A percentile compares a stretch with the other conserved stretches of the same genome.
Evolutionary conservation across 2,113 vertebrate species (phyloP).

Genomic region (Silurus meridionalis): DNA sequence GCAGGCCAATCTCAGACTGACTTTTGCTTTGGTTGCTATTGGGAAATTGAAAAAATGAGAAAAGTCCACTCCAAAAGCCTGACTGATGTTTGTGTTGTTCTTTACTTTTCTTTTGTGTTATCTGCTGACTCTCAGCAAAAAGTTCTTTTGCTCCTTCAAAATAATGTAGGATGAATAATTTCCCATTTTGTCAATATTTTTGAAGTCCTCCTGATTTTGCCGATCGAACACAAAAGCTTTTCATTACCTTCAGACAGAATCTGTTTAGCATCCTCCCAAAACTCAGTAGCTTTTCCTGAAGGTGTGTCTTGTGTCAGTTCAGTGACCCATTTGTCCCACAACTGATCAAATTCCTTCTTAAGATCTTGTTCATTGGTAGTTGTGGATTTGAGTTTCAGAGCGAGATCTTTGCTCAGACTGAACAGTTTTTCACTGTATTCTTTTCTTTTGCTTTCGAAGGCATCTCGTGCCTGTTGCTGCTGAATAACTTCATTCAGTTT

Average conservation of each 20-base stretch:
- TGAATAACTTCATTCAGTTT: constrained; percentile 54
- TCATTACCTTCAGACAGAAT: constrained; percentile 52
- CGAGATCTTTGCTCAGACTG: constrained; percentile 52
- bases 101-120: too few relatives aligned
- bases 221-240: not conserved
- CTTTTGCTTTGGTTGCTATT: too few relatives aligned
- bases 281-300: constrained; percentile 29
- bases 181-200: not conserved
- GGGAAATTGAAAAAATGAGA: too few relatives aligned
- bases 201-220: not conserved
- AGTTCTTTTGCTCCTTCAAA: not conserved
- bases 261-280: constrained; percentile 49
- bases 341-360: constrained; percentile 43
- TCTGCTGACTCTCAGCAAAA: too few relatives aligned
- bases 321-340: constrained; percentile 54
- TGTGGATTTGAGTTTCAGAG: constrained; percentile 48
- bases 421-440: constrained; percentile 54
- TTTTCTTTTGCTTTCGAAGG: constrained; percentile 50
- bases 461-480: constrained; percentile 42
- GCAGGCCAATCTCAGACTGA: too few relatives aligned
- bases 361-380: constrained; percentile 46
- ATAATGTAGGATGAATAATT: not conserved
- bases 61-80: too few relatives aligned
- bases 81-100: too few relatives aligned
- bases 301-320: constrained; percentile 19